Conservation (phyloP, 2,888 invertebrate species). For the Dermolepida albohirtum region DNA sequence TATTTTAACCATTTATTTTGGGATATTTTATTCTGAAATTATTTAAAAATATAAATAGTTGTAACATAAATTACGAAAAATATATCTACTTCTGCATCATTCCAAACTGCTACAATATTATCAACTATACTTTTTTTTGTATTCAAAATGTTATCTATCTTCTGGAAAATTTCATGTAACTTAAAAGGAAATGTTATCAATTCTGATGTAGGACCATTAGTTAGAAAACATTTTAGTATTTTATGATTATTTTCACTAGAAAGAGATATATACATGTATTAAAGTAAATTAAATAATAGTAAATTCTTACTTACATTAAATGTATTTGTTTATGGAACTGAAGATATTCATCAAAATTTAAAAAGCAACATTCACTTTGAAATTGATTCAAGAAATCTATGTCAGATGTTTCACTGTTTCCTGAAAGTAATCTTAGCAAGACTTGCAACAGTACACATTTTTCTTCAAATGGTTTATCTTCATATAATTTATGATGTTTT, state of each 20-base stretch:
- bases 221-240: slow-evolving; percentile 24
- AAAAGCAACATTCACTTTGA: not conserved
- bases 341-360: not conserved
- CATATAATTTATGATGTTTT: slow-evolving; percentile 18
- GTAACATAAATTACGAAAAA: not conserved
- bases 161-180: slow-evolving; percentile 13
- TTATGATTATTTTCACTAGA: slow-evolving; percentile 27
- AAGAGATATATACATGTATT: not conserved
- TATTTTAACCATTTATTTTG: slow-evolving; percentile 35
- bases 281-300: not conserved
- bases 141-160: slow-evolving; percentile 19
- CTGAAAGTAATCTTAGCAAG: slow-evolving; percentile 22
- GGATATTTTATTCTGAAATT: slow-evolving; percentile 29
- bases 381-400: slow-evolving; percentile 1
- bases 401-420: not conserved
- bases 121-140: slow-evolving; percentile 8
- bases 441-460: slow-evolving; percentile 15
- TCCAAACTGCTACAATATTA: slow-evolving; percentile 8
- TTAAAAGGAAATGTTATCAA: slow-evolving; percentile 26
- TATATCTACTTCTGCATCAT: slow-evolving; percentile 28
- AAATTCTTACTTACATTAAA: slow-evolving; percentile 9
- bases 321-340: not conserved
- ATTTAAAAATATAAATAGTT: not conserved
- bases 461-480: slow-evolving; percentile 19
- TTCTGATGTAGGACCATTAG: slow-evolving; percentile 35